These are phyloP conservation scores for Limenitis camilla DNA, from an alignment of 2,888 invertebrate genomes.

Conservation along the genomic window DNA sequence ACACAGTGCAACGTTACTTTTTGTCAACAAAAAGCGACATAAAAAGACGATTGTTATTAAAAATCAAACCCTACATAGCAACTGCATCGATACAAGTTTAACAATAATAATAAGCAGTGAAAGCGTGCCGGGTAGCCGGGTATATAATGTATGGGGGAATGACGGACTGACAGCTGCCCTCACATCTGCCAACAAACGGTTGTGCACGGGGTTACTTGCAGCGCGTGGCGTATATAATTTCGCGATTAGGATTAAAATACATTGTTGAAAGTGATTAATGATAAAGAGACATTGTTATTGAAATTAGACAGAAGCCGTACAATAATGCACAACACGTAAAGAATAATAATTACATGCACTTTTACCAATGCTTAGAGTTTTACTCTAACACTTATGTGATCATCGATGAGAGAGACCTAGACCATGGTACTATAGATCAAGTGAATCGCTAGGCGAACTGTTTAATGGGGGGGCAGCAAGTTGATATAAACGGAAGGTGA, in stretches of 20 bases:
- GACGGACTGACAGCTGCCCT: conserved; percentile 59
- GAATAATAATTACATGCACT: too few species aligned
- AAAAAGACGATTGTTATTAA: background rate
- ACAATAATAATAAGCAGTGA: conserved; percentile 65
- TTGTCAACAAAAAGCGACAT: background rate
- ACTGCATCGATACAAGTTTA: conserved; percentile 50
- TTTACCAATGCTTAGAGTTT: too few species aligned
- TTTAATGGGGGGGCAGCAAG: too few species aligned
- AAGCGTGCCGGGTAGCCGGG: conserved; percentile 64
- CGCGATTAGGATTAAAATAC: background rate
- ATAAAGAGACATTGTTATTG: background rate
- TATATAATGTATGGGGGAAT: conserved; percentile 37
- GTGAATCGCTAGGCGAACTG: too few species aligned
- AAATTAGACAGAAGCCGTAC: background rate
- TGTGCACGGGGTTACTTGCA: conserved; percentile 9
- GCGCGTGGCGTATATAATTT: conserved; percentile 18
- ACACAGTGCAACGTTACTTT: background rate
- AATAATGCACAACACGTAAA: too few species aligned
- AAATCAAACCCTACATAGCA: conserved; percentile 35
- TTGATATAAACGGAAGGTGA: too few species aligned
- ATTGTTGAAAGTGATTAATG: background rate
- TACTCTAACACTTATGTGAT: too few species aligned
- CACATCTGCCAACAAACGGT: conserved; percentile 21
- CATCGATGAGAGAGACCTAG: too few species aligned
- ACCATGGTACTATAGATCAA: too few species aligned